These are phyloP conservation scores for Macaria notata DNA, from an alignment of 2,888 invertebrate species.

Conservation along the genomic window DNA sequence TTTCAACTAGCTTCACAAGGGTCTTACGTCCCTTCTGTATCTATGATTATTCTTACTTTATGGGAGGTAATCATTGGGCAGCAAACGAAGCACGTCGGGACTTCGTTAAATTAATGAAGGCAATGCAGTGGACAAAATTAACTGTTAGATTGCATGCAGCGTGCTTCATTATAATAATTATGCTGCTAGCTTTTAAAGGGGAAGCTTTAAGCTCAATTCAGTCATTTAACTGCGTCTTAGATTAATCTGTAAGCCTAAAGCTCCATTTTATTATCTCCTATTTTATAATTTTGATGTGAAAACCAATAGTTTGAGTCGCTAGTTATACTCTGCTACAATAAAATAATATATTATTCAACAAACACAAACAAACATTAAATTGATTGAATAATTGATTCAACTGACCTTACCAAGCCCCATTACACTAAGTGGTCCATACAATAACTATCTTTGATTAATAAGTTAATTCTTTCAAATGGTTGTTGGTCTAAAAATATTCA, in stretches of 20 bases:
- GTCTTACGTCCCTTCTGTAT: too few species aligned
- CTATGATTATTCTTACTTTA: too few species aligned
- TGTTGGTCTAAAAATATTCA: constrained; percentile 38
- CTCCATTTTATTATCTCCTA: too few species aligned
- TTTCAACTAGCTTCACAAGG: too few species aligned
- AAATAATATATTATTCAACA: too few species aligned
- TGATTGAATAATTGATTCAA: constrained; percentile 8
- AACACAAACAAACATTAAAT: neutral
- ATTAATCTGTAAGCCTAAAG: too few species aligned
- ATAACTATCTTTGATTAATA: constrained; percentile 39
- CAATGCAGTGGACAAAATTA: constrained; percentile 49
- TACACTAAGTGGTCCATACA: constrained; percentile 5
- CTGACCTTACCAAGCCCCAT: constrained; percentile 6
- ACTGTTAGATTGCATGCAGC: constrained; percentile 38
- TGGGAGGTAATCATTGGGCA: neutral
- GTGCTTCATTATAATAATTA: constrained; percentile 26
- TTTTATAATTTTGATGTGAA: too few species aligned
- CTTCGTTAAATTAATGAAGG: constrained; percentile 65
- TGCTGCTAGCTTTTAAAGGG: constrained; percentile 4
- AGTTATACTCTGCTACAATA: too few species aligned
- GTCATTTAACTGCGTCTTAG: too few species aligned
- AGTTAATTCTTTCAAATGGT: constrained; percentile 32
- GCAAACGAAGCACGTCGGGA: constrained; percentile 47
- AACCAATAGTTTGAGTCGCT: too few species aligned
- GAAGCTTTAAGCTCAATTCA: neutral